Percentiles rank a stretch among this genome's conserved stretches.
These are phyloP conservation scores for Epistrophe grossulariae DNA, from an alignment of 2,888 invertebrate genomes.

Conservation along the genomic window DNA sequence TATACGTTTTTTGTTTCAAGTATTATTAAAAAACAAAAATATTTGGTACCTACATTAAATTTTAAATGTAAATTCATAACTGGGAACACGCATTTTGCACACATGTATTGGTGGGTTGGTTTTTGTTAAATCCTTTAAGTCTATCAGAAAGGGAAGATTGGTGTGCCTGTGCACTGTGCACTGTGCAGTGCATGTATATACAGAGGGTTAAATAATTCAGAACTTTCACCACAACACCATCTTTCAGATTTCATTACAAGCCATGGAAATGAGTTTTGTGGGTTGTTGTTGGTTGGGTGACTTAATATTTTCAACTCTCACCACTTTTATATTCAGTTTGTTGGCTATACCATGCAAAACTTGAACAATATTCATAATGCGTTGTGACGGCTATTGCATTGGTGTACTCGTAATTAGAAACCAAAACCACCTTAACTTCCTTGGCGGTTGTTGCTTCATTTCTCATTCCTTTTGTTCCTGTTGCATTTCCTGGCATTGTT, in stretches of 20 bases:
- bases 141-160: neutral
- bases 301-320: constrained; percentile 8
- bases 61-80: constrained; percentile 57
- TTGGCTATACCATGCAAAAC: neutral
- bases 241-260: constrained; percentile 23
- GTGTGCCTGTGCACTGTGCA: neutral
- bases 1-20: constrained; percentile 4
- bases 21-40: neutral
- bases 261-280: constrained; percentile 35
- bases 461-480: constrained; percentile 12
- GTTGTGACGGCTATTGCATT: constrained; percentile 39
- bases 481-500: constrained; percentile 5
- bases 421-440: constrained; percentile 51
- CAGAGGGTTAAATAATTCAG: constrained; percentile 3
- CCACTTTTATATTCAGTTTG: constrained; percentile 11
- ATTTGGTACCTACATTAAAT: constrained; percentile 19
- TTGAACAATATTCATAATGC: constrained; percentile 15
- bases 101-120: neutral
- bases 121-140: neutral
- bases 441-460: constrained; percentile 23
- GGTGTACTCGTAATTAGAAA: constrained; percentile 55
- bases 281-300: constrained; percentile 11
- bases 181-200: neutral
- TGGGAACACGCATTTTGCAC: constrained; percentile 45
- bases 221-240: constrained; percentile 25